Evolutionary conservation across 2,888 invertebrate species (phyloP), one percentile per base, ranked within the genome.

Genomic region (Meiosimyza decipiens): DNA sequence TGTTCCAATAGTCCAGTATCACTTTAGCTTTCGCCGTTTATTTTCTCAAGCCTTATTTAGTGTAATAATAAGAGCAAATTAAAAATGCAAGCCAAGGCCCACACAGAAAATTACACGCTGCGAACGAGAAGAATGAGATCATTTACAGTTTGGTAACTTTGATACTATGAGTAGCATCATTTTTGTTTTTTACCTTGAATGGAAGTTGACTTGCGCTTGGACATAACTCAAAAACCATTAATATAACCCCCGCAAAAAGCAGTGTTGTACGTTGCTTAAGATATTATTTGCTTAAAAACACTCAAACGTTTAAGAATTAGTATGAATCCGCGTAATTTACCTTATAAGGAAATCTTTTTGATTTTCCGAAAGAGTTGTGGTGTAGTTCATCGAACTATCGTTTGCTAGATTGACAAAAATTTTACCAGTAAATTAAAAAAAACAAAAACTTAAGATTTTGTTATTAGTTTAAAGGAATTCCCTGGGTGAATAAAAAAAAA

Each of bases 111-210:
- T 49, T 57, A 62, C 62, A 54, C 54, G 16, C 6, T 47, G 57
- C 57, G 22, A 59, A 60, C 18, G 62, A 60, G 60, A 9, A 51
- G 60, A 69, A 69, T 69, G 69, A 69, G 69, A 69, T 69, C 69
- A 69, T 40, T 69, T 52, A 69, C 47, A 33, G 51, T 69, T 60
- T 60, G n/a, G 60, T 16, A 13, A 33, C 51, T 54, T 60, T 28
- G 22, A n/a, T 51, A 28, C 33, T 55, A n/a, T 12, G 69, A 51
- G 60, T 60, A 59, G 60, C 69, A 60, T 60, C 69, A 22, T 69
- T 50, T 51, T 47, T 18, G 50, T 51, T 69, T 60, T 60, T 52
- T 28, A n/a, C 69, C 69, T 60, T 69, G 28, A 60, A 69, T 51
- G 69, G 69, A 55, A 67, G 67, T 57, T 57, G 67, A 55, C 55